These are phyloP conservation scores for Adoxophyes honmai DNA, from an alignment of 1,140 invertebrate genomes.

Conservation along the genomic window DNA sequence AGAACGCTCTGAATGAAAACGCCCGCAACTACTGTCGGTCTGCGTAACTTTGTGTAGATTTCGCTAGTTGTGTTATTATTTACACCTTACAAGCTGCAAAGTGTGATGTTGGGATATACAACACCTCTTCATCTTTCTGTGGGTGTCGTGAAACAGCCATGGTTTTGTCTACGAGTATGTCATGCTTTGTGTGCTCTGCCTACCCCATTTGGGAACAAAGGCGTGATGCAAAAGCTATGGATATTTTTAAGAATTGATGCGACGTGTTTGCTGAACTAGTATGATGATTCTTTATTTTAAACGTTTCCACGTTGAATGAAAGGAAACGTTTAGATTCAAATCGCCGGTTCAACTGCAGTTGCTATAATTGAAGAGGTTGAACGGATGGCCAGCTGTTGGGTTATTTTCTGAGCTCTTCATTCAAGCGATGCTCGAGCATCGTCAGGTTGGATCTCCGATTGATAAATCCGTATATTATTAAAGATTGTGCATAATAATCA, in stretches of 20 bases:
- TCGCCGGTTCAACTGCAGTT: constrained; percentile 40
- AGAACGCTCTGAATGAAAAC: constrained; percentile 28
- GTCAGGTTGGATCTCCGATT: constrained; percentile 32
- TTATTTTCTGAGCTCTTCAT: constrained; percentile 39
- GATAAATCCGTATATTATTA: constrained; percentile 35
- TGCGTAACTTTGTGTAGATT: background rate
- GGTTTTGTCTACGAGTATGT: too few relatives aligned
- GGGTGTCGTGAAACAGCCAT: too few relatives aligned
- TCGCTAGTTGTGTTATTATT: background rate
- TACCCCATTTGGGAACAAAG: too few relatives aligned
- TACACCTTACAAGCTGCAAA: too few relatives aligned
- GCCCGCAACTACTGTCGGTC: background rate
- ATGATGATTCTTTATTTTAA: constrained; percentile 1
- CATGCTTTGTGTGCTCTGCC: too few relatives aligned
- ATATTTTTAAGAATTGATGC: too few relatives aligned
- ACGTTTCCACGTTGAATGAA: constrained; percentile 30
- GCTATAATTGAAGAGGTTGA: constrained; percentile 47
- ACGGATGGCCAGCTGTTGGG: constrained; percentile 28
- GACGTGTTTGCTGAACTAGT: too few relatives aligned
- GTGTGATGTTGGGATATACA: too few relatives aligned
- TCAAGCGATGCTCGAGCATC: constrained; percentile 29
- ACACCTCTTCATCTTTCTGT: too few relatives aligned
- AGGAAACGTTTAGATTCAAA: constrained; percentile 46
- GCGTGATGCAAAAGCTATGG: too few relatives aligned
- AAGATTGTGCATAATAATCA: background rate